phyloP scores from a whole-genome alignment of 1,140 invertebrate genomes.

The Euura lappo region DNA sequence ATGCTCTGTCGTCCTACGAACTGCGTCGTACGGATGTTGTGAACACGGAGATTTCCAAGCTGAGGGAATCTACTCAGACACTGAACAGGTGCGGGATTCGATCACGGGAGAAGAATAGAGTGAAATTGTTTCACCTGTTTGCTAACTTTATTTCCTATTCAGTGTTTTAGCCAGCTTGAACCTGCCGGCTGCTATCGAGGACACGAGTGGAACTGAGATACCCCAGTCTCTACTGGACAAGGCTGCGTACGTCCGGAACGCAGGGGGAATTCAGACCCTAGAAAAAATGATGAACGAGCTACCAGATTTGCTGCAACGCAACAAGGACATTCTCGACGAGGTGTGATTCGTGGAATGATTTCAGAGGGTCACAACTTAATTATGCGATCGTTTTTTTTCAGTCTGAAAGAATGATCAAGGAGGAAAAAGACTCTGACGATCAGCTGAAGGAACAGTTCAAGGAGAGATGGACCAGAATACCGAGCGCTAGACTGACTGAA shows the following conservation, averaged over 20 bases:
- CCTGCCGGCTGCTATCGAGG: slow-evolving; percentile 96
- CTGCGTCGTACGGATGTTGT: slow-evolving; percentile 83
- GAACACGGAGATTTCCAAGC: slow-evolving; percentile 75
- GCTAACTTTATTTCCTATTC: slow-evolving; percentile 32
- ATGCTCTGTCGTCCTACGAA: slow-evolving; percentile 85
- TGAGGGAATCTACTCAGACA: slow-evolving; percentile 89
- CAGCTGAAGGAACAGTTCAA: slow-evolving; percentile 90
- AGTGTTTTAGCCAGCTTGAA: slow-evolving; percentile 92
- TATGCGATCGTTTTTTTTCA: slow-evolving; percentile 46
- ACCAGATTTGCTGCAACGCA: slow-evolving; percentile 88
- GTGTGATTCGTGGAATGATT: slow-evolving; percentile 52
- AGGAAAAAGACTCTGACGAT: slow-evolving; percentile 91
- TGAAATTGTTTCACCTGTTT: slow-evolving; percentile 11
- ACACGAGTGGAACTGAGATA: slow-evolving; percentile 74
- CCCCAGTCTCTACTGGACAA: slow-evolving; percentile 93
- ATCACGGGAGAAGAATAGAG: slow-evolving; percentile 16
- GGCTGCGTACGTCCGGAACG: slow-evolving; percentile 72
- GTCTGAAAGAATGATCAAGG: slow-evolving; percentile 85
- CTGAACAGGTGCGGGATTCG: slow-evolving; percentile 76
- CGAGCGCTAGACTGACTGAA: slow-evolving; percentile 87
- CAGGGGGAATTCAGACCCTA: slow-evolving; percentile 72
- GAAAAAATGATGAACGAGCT: slow-evolving; percentile 77
- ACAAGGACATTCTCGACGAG: slow-evolving; percentile 96
- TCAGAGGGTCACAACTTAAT: background rate
- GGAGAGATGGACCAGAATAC: slow-evolving; percentile 87